Evolutionary conservation across 2,888 invertebrate genomes (phyloP).

Genomic region (Habrosyne pyritoides): DNA sequence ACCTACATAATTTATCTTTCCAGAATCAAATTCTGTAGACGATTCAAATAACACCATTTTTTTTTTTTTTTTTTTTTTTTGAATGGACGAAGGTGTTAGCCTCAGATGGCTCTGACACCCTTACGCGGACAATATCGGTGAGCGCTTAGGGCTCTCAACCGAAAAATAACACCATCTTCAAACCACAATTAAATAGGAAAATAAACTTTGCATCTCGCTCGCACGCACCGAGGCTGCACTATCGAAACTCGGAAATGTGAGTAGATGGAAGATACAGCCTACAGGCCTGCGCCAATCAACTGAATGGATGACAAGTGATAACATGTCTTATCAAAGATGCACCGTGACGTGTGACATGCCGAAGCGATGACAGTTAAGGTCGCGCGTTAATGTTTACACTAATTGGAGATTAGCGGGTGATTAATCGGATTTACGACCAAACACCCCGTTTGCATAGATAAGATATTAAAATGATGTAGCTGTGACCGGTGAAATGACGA

Average conservation of each 20-base stretch:
- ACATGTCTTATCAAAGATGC: neutral
- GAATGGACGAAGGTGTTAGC: no score
- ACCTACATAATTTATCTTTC: no score
- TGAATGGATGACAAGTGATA: neutral
- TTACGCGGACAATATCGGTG: no score
- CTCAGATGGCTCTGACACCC: no score
- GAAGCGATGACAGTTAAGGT: conserved; percentile 22
- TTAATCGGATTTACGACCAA: neutral
- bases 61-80: no score
- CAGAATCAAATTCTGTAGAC: no score
- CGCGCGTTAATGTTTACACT: conserved; percentile 27
- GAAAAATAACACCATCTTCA: no score
- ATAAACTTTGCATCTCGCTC: neutral
- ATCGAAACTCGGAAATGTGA: neutral
- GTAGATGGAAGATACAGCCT: neutral
- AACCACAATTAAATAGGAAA: no score
- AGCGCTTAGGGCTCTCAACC: no score
- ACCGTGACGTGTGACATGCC: conserved; percentile 9
- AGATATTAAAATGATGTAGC: no score
- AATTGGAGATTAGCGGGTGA: conserved; percentile 26
- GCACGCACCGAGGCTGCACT: neutral
- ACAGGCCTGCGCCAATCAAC: neutral
- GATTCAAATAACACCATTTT: no score
- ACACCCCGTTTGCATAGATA: neutral
- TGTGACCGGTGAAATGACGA: no score